Percentiles rank a stretch among this genome's conserved stretches.
Evolutionary conservation across 1,140 invertebrate species (phyloP).

Genomic region (Mylabris phalerata): DNA sequence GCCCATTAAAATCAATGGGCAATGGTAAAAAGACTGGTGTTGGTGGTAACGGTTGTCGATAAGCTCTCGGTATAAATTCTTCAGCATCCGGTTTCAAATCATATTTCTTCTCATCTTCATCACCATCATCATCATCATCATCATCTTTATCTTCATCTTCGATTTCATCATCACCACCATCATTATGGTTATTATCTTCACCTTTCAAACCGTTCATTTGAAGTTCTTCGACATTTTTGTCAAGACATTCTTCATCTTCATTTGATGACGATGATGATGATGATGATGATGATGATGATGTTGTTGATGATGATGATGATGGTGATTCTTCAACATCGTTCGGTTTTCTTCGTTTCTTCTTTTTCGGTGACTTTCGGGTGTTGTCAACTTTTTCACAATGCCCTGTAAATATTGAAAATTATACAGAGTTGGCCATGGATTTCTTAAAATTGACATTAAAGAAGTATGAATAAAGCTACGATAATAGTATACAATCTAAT

Average conservation of each 20-base stretch:
- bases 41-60: conserved; percentile 13
- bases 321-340: neutral
- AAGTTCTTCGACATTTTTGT: no score
- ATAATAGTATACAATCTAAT: no score
- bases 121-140: neutral
- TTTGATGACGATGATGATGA: no score
- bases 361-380: conserved; percentile 1
- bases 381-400: conserved; percentile 9
- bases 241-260: no score
- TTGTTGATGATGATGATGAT: no score
- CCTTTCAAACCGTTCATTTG: neutral
- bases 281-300: no score
- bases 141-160: conserved; percentile 3
- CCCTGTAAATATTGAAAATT: no score
- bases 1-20: conserved; percentile 25
- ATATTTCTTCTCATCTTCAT: conserved; percentile 16
- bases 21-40: conserved; percentile 33
- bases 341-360: conserved; percentile 1
- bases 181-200: no score
- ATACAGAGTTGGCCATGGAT: no score
- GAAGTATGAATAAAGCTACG: no score
- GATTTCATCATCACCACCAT: neutral
- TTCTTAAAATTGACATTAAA: no score
- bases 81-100: conserved; percentile 39
- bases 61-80: conserved; percentile 38